Evolutionary conservation across 1,140 invertebrate genomes (phyloP), one percentile per base, ranked within the genome.

Genomic region (Brachionus sp.): DNA sequence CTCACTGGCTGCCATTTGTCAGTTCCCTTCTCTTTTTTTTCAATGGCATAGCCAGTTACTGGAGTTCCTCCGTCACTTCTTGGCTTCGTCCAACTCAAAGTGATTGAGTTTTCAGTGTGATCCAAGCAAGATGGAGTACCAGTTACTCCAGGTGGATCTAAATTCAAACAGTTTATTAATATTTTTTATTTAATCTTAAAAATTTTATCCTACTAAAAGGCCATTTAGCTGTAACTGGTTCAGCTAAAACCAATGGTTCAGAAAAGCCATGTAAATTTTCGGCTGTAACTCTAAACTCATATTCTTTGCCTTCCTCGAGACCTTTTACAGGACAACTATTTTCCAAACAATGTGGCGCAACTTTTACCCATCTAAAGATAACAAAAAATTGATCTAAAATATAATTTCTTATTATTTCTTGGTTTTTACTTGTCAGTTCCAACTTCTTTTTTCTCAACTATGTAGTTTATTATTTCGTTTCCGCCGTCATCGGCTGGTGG

Each of bases 271-370:
- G 96, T 86, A 95, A 92, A 89, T 99, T 99, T 89, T 98, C 97
- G 77, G 97, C 97, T 91, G 95, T 93, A 1, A 99, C 96, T 83
- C 96, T 92, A 92, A 99, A 99, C 85, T 99, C 96, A 88, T 99
- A 99, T 39, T 95, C 93, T 84, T 92, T 92, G 44, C 95, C 95
- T 23, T 97, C 93, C 1, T 92, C 93, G 33, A 99, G 90, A 88
- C 98, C 98, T 66, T 95, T 92, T 16, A 98, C 93, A 66, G 95
- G 92, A 64, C 94, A 91, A 2, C 89, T 94, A 93, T 86, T 95
- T 92, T 77, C 94, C 93, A 6, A 94, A 53, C 35, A 42, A 50
- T 53, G 35, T 35, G 83, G 83, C 37, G 42, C 39, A 23, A 46
- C 83, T 77, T 84, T 84, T 42, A 77, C 29, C 83, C 83, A 84